Evolutionary conservation across 2,888 invertebrate species (phyloP), one percentile per base, ranked within the genome.

Genomic region (Sarcophaga rosellei): DNA sequence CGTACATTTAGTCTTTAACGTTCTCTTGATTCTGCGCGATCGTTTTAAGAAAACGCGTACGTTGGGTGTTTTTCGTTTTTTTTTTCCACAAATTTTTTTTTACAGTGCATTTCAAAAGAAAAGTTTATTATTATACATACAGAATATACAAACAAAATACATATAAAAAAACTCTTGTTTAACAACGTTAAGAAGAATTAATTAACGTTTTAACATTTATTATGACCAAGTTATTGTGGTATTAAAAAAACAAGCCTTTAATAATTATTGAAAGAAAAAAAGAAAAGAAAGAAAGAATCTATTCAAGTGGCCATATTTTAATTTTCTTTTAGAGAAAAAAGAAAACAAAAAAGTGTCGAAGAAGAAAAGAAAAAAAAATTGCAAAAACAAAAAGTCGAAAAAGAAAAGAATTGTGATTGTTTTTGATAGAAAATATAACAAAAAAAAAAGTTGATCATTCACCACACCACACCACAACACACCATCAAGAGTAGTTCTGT

Each of bases 1-100:
- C 74, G 68, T 76, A 84, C 87, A 81, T 87, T 91, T 90, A 92
- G 91, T 91, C 91, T 90, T 90, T 89, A 89, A 91, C 91, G 91
- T 91, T 91, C 91, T 91, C 91, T 91, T 91, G 92, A 90, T 91
- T 91, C 92, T 91, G 92, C 92, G 91, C 92, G 92, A 81, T 92
- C 91, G 90, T 86, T 82, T 81, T 73, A 78, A 35, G 8, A 35
- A 35, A 35, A 87, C 81, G 86, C 79, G 78, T 85, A 84, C 69
- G 20, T 73, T 76, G n/a, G 5, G 53, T 53, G 53, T 17, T 53
- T 59, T 65, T 12, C 35, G n/a, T n/a, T 72, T 76, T 76, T 77
- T 25, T 25, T 35, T 35, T 35, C 35, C 6, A 35, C 8, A 35
- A 35, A n/a, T 23, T 35, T 35, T 35, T 35, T 35, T 35, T 35